phyloP scores from a whole-genome alignment of 2,888 invertebrate genomes.

The Iphiclides podalirius region DNA sequence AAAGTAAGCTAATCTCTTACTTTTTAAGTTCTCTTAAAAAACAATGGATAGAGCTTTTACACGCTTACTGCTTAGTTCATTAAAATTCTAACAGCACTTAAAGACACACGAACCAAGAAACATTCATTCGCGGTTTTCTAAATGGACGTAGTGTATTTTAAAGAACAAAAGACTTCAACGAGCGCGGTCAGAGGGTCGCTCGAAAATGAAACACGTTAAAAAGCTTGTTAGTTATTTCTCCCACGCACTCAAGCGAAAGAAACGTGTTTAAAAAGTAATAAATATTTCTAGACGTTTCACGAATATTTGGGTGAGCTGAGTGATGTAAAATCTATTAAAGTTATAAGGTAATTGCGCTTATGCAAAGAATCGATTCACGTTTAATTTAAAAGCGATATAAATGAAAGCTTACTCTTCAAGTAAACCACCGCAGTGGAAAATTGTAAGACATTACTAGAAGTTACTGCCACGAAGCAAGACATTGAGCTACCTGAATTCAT shows the following conservation, averaged over 20 bases:
- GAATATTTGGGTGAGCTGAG: neutral
- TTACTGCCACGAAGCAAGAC: no score
- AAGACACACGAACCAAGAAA: neutral
- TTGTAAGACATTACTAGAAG: no score
- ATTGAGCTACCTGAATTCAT: no score
- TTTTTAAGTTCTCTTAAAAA: no score
- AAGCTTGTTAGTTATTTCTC: neutral
- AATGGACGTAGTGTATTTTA: neutral
- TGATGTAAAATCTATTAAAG: neutral
- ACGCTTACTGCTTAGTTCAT: neutral
- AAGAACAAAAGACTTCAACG: slow-evolving; percentile 22
- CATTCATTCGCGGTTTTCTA: neutral
- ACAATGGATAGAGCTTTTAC: neutral
- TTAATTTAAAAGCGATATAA: neutral
- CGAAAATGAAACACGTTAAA: neutral
- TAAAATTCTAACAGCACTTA: neutral
- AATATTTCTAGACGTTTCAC: neutral
- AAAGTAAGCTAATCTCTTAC: no score
- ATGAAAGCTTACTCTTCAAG: neutral
- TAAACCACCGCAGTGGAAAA: no score
- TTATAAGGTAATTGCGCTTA: neutral
- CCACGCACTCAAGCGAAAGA: neutral
- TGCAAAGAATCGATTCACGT: neutral
- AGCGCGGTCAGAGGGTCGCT: neutral
- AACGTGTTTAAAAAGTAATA: neutral